These are phyloP conservation scores for Microcebus lehilahytsara DNA, from an alignment of 2,113 vertebrate genomes.

Conservation along the genomic window DNA sequence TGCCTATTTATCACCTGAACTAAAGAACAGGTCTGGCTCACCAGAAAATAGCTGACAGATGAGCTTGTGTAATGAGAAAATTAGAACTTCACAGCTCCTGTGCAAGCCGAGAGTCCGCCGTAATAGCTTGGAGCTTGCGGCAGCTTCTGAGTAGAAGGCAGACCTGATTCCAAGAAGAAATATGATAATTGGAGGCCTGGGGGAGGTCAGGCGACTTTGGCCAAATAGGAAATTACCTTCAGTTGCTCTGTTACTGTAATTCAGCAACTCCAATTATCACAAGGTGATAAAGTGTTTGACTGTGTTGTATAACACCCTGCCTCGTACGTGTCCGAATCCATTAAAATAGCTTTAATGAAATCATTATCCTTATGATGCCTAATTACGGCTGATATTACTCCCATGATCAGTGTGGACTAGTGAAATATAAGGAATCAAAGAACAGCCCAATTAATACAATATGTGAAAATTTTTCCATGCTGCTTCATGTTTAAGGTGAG, in stretches of 20 bases:
- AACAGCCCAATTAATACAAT: background rate
- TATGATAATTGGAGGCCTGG: constrained; percentile 76
- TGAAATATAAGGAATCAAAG: constrained; percentile 47
- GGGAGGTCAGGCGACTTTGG: constrained; percentile 70
- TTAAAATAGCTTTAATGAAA: constrained; percentile 76
- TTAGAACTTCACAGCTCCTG: constrained; percentile 60
- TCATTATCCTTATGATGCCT: constrained; percentile 71
- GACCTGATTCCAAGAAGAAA: constrained; percentile 79
- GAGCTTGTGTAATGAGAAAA: constrained; percentile 69
- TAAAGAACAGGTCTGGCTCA: constrained; percentile 67
- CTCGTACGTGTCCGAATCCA: constrained; percentile 59
- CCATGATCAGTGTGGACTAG: constrained; percentile 25
- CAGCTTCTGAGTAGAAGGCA: constrained; percentile 57
- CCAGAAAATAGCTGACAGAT: constrained; percentile 77
- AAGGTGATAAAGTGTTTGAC: constrained; percentile 69
- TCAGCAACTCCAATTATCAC: constrained; percentile 74
- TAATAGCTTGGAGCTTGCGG: constrained; percentile 67
- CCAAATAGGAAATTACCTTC: constrained; percentile 80
- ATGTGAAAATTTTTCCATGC: background rate
- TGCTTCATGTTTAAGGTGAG: background rate
- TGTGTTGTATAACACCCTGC: constrained; percentile 65
- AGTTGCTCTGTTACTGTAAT: constrained; percentile 71
- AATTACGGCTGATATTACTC: constrained; percentile 66
- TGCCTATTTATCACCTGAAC: constrained; percentile 74
- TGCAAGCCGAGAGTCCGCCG: constrained; percentile 66